A percentile compares a stretch with the other conserved stretches of the same genome.
These are phyloP conservation scores for Fukomys damarensis DNA, from an alignment of 2,113 vertebrate species.

Conservation along the genomic window DNA sequence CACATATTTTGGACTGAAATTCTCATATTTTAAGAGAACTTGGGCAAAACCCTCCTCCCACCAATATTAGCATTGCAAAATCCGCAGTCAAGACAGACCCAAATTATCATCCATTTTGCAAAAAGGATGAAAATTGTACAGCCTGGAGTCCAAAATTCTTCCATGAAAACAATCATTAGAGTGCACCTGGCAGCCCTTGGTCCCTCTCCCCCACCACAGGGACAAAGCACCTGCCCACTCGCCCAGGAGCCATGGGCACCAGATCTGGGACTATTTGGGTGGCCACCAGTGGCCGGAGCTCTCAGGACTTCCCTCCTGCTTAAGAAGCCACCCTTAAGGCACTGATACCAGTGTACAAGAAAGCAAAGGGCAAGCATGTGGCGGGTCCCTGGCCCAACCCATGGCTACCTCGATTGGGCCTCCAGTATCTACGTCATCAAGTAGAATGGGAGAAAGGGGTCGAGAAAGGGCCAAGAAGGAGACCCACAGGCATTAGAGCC, in stretches of 20 bases:
- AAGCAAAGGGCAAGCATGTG: neutral
- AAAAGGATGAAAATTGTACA: conserved; percentile 81
- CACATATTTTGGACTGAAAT: conserved; percentile 81
- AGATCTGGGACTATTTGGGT: neutral
- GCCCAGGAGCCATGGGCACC: neutral
- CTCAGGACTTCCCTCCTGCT: neutral
- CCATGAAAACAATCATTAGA: conserved; percentile 79
- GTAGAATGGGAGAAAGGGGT: neutral
- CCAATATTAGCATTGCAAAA: conserved; percentile 84
- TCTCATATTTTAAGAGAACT: conserved; percentile 82
- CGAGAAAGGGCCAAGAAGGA: neutral
- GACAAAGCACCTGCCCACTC: neutral
- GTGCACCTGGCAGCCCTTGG: conserved; percentile 71
- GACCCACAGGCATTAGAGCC: neutral
- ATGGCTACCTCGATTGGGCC: neutral
- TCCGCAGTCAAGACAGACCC: conserved; percentile 79
- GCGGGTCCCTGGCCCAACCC: neutral
- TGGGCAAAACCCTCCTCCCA: conserved; percentile 78
- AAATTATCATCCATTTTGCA: conserved; percentile 82
- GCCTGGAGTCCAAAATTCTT: conserved; percentile 74
- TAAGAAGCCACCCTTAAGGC: neutral
- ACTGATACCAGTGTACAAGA: rapidly evolving
- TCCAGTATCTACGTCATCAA: conserved; percentile 3
- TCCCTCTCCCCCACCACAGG: neutral
- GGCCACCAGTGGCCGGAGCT: neutral